phyloP scores from a whole-genome alignment of 2,888 invertebrate genomes.

The Drosophila anomalata region DNA sequence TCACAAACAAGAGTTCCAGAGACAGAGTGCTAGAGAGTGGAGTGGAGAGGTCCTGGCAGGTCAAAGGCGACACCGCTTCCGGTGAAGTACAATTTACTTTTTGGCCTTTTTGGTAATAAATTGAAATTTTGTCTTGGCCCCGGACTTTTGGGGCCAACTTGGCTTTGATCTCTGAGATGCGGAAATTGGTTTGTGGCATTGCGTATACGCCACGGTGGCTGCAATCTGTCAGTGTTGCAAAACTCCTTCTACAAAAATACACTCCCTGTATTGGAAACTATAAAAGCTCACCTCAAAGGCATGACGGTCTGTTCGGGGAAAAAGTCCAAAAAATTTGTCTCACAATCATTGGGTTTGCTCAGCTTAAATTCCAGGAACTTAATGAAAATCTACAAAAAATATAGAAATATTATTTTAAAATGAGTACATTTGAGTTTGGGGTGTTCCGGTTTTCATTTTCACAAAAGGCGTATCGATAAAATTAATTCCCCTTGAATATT shows the following conservation, averaged over 20 bases:
- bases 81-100: slow-evolving; percentile 67
- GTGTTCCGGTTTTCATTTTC: too few relatives aligned
- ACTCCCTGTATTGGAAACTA: neutral
- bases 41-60: slow-evolving; percentile 5
- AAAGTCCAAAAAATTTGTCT: slow-evolving; percentile 90
- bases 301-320: slow-evolving; percentile 88
- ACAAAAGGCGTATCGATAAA: too few relatives aligned
- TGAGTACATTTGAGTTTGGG: neutral
- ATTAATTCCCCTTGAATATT: too few relatives aligned
- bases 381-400: slow-evolving; percentile 86
- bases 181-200: slow-evolving; percentile 67
- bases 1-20: neutral
- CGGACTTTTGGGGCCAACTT: neutral
- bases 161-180: slow-evolving; percentile 52
- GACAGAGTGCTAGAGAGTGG: neutral
- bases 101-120: slow-evolving; percentile 62
- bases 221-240: slow-evolving; percentile 6
- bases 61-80: slow-evolving; percentile 68
- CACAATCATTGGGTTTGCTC: slow-evolving; percentile 90
- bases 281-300: slow-evolving; percentile 84
- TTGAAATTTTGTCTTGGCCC: slow-evolving; percentile 62
- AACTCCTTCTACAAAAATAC: neutral
- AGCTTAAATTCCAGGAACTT: slow-evolving; percentile 88
- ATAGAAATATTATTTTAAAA: neutral
- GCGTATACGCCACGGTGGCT: slow-evolving; percentile 24